These are phyloP conservation scores for Corythoichthys haematopterus DNA, from an alignment of 2,113 vertebrate genomes.

Conservation along the genomic window DNA sequence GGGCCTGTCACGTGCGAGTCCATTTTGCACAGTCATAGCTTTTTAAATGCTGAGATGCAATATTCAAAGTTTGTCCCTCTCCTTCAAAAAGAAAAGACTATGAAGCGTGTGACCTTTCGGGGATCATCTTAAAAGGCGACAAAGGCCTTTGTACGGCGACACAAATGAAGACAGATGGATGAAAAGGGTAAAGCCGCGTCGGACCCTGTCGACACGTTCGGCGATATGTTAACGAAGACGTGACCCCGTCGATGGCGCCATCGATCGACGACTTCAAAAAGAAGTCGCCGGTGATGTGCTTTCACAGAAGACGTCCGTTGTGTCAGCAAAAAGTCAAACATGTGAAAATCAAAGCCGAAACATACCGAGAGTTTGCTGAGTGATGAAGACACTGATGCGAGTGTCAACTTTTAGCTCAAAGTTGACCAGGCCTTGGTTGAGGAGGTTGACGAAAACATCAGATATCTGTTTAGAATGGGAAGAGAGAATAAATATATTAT, in stretches of 20 bases:
- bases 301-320: not conserved
- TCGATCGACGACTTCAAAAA: slow-evolving; percentile 53
- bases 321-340: slow-evolving; percentile 1
- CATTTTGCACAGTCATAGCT: slow-evolving; percentile 59
- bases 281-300: slow-evolving; percentile 25
- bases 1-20: slow-evolving; percentile 21
- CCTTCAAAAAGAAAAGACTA: slow-evolving; percentile 48
- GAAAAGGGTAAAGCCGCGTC: slow-evolving; percentile 72
- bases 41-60: slow-evolving; percentile 65
- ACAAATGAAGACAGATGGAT: slow-evolving; percentile 75
- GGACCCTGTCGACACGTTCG: slow-evolving; percentile 60
- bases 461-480: slow-evolving; percentile 83
- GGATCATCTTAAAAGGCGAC: slow-evolving; percentile 68
- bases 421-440: slow-evolving; percentile 90
- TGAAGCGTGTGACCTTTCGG: slow-evolving; percentile 71
- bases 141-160: slow-evolving; percentile 70
- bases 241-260: too few species aligned
- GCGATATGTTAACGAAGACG: slow-evolving; percentile 58
- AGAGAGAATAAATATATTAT: too few species aligned
- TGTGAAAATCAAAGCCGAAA: not conserved
- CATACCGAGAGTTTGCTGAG: slow-evolving; percentile 92
- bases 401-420: slow-evolving; percentile 90
- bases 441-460: slow-evolving; percentile 80
- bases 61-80: slow-evolving; percentile 60
- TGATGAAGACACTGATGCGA: slow-evolving; percentile 84